Evolutionary conservation across 1,140 invertebrate genomes (phyloP), one percentile per base, ranked within the genome.

Genomic region (Microplitis demolitor): DNA sequence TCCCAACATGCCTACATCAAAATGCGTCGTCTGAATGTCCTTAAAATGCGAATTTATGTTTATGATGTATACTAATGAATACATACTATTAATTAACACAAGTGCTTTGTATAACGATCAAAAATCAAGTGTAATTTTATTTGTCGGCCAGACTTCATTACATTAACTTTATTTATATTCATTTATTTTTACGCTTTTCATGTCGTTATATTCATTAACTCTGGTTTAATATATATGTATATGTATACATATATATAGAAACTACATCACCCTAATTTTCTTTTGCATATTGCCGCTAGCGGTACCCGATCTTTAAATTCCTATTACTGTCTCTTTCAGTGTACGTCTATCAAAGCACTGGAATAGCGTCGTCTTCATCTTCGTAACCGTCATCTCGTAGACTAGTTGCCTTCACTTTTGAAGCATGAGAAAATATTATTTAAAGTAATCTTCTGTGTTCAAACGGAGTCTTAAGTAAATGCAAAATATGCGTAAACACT

Each of bases 391-490:
- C 53, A n/a, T 54, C 53, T 54, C 53, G n/a, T 54, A 8, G 53
- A 14, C 16, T 14, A 54, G 11, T 54, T 33, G 9, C 31, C 24
- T 60, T 60, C 24, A 60, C 58, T 56, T 56, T 14, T 16, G n/a
- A 5, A 56, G 53, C n/a, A 56, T 16, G 58, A 60, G 16, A 60
- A 60, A 60, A 60, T 60, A 33, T 31, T 60, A 60, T 60, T 60
- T 34, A 14, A 60, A 60, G 58, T 60, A 60, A 60, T 60, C 58
- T 60, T 6, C 58, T 34, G 58, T 60, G 58, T 33, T 60, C 58
- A 60, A 60, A 60, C 58, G 58, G 24, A 60, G 31, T 24, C 24
- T 34, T 60, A 34, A 60, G 16, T 60, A 24, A 24, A 60, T 60
- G 58, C 58, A 60, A 60, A 60, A 60, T 60, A 24, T 31, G 16